phyloP scores from a whole-genome alignment of 30 jellyfish, hydroid and myxozoan genomes.

The Chironex yamaguchii region DNA sequence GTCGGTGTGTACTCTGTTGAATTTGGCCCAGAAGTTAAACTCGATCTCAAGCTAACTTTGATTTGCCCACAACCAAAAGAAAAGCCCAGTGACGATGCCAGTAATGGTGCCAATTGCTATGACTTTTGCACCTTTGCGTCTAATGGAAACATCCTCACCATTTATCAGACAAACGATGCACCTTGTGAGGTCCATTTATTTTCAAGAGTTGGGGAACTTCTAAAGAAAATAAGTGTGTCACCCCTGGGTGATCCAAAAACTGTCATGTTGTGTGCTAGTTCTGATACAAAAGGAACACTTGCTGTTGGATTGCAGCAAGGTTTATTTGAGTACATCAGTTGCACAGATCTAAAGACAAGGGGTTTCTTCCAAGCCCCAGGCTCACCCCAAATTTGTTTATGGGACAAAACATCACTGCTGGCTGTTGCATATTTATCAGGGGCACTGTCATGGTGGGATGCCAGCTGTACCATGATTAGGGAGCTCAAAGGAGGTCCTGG shows the following conservation, averaged over 20 bases:
- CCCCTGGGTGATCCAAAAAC: conserved; percentile 80
- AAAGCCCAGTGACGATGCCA: background rate
- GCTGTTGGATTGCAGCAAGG: conserved; percentile 92
- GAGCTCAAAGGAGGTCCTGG: conserved; percentile 54
- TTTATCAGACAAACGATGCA: conserved; percentile 15
- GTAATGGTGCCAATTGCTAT: background rate
- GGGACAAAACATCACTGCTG: conserved; percentile 76
- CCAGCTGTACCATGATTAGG: conserved; percentile 55
- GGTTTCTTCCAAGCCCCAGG: conserved; percentile 90
- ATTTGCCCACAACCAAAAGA: background rate
- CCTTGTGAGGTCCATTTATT: conserved; percentile 59
- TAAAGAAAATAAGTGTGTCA: conserved; percentile 38
- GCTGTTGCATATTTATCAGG: conserved; percentile 88
- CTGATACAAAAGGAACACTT: conserved; percentile 54
- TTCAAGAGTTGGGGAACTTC: conserved; percentile 24
- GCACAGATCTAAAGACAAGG: conserved; percentile 28
- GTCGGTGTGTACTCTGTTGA: conserved; percentile 58
- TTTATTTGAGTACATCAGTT: conserved; percentile 61
- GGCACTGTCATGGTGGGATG: conserved; percentile 75
- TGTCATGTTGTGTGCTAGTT: conserved; percentile 80
- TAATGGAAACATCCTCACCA: conserved; percentile 36
- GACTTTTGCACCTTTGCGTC: conserved; percentile 63
- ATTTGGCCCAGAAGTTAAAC: conserved; percentile 3
- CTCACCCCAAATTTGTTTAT: conserved; percentile 90
- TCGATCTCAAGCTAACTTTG: conserved; percentile 14